Conservation (phyloP, 2,888 invertebrate species). For the Phortica magna region DNA sequence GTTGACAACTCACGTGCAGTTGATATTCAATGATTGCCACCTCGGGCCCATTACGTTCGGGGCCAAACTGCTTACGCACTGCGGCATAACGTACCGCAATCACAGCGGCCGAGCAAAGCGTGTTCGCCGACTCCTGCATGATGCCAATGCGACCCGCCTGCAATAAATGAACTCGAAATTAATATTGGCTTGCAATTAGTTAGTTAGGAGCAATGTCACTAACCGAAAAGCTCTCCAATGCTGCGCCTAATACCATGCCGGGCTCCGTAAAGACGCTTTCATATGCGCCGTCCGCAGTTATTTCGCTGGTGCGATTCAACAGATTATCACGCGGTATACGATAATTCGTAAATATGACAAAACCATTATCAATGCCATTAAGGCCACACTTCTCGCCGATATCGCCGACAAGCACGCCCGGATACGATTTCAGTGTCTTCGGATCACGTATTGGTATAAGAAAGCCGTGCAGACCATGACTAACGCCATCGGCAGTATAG, state of each 20-base stretch:
- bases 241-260: conserved; percentile 89
- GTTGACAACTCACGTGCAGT: conserved; percentile 80
- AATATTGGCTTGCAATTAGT: no score
- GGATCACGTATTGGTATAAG: conserved; percentile 91
- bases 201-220: not conserved
- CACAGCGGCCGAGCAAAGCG: conserved; percentile 82
- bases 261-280: conserved; percentile 94
- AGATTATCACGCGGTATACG: conserved; percentile 91
- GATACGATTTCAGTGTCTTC: conserved; percentile 86
- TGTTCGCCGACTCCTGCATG: conserved; percentile 79
- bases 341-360: conserved; percentile 92
- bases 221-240: conserved; percentile 88
- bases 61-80: conserved; percentile 87
- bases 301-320: conserved; percentile 92
- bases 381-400: conserved; percentile 95
- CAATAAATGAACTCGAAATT: not conserved
- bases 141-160: conserved; percentile 87
- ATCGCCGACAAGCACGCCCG: conserved; percentile 92
- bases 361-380: conserved; percentile 96
- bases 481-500: conserved; percentile 86
- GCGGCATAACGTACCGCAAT: conserved; percentile 90
- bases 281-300: conserved; percentile 91
- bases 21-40: conserved; percentile 90
- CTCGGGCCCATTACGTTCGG: conserved; percentile 81
- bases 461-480: conserved; percentile 93